Evolutionary conservation across 35 echinoderm and acorn worm genomes (phyloP), one percentile per base, ranked within the genome.

Genomic region (Ophiothrix spiculata): DNA sequence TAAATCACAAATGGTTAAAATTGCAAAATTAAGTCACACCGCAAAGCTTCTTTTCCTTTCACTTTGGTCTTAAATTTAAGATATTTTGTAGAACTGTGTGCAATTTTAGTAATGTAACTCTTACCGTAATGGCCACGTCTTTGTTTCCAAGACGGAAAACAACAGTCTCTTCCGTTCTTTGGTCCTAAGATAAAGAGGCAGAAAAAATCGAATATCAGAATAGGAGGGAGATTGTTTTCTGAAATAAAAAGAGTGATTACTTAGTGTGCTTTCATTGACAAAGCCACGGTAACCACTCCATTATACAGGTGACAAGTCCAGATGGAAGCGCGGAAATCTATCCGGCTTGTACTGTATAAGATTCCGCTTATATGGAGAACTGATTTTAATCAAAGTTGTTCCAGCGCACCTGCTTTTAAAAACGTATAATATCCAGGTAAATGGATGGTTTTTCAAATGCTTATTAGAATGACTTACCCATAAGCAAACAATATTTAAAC

Each of bases 171-270:
- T 69, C 60, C 60, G 8, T 69, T 69, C 60, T n/a, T 69, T 69
- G 16, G 23, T 69, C 60, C 60, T 49, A 6, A 25, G 60, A 69
- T 12, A n/a, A 69, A 25, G 29, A 69, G 25, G 60, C 60, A 69
- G 60, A 69, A n/a, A 69, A 69, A 69, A 69, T 69, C 60, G 60
- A 69, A 69, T 69, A 69, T 69, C 60, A 69, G 60, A 69, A 25
- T 25, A 28, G 60, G 16, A 69, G 60, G 29, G 60, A 69, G 60
- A 69, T 69, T 69, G 60, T 69, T 69, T 69, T 69, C 60, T 69
- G 60, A 69, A 69, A 69, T 69, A 69, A 69, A 49, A 69, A 69
- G 60, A 69, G 60, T 69, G 60, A 69, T 69, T 69, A 69, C 60
- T 69, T 69, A 69, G 60, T 69, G 60, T 69, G 60, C 60, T n/a